Evolutionary conservation across 2,888 invertebrate genomes (phyloP).

Genomic region (Cenopis cana): DNA sequence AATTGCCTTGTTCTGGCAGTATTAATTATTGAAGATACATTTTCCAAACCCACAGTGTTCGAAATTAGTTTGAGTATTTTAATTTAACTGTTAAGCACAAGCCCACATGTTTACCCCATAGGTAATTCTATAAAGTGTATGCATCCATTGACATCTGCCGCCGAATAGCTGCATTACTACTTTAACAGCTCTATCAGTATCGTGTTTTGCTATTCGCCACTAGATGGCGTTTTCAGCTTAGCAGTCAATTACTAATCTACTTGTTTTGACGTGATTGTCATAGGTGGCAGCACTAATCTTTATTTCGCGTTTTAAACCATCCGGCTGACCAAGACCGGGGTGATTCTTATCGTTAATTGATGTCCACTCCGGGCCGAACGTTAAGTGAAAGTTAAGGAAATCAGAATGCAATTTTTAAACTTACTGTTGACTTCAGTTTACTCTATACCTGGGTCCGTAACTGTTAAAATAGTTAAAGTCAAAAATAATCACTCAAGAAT

Average conservation of each 20-base stretch:
- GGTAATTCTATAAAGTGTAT: neutral
- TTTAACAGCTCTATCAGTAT: neutral
- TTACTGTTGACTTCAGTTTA: too few relatives aligned
- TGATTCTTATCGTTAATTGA: too few relatives aligned
- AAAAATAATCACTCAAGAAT: too few relatives aligned
- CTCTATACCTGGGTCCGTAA: too few relatives aligned
- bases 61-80: neutral
- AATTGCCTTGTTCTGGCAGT: neutral
- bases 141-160: conserved; percentile 55
- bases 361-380: too few relatives aligned
- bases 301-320: too few relatives aligned
- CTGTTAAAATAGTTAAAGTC: too few relatives aligned
- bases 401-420: too few relatives aligned
- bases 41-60: neutral
- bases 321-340: too few relatives aligned
- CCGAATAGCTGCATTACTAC: conserved; percentile 50
- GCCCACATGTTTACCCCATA: too few relatives aligned
- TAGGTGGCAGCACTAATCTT: conserved; percentile 30
- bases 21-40: neutral
- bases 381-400: too few relatives aligned
- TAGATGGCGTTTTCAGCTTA: conserved; percentile 16
- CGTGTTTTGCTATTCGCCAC: conserved; percentile 6
- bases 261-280: neutral
- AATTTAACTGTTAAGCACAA: neutral
- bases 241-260: neutral